Conservation (phyloP, 1,140 invertebrate genomes). For the Meloidogyne floridensis region DNA sequence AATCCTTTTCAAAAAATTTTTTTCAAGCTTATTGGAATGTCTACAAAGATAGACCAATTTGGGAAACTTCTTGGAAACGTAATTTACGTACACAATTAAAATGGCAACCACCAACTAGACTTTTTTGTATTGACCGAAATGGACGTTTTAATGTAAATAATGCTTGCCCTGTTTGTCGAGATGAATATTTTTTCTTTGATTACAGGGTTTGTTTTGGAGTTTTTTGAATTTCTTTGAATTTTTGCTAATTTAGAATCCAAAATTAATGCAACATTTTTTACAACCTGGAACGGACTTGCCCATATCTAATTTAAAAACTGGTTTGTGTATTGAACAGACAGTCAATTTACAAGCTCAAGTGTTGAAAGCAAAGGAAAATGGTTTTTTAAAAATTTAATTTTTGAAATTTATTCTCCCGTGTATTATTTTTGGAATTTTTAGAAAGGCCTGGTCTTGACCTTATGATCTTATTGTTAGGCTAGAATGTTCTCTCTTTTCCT, state of each 20-base stretch:
- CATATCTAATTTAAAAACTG: slow-evolving; percentile 54
- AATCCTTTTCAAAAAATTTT: neutral
- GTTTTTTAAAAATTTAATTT: slow-evolving; percentile 29
- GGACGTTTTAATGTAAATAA: slow-evolving; percentile 62
- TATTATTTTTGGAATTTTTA: neutral
- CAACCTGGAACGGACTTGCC: slow-evolving; percentile 58
- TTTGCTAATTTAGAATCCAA: slow-evolving; percentile 60
- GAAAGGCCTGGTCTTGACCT: neutral
- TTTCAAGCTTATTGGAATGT: slow-evolving; percentile 58
- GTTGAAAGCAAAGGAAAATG: slow-evolving; percentile 62
- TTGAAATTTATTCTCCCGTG: neutral
- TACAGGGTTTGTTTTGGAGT: slow-evolving; percentile 49
- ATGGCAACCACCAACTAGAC: slow-evolving; percentile 56
- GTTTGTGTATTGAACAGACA: slow-evolving; percentile 63
- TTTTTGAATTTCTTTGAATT: neutral
- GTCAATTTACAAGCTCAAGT: slow-evolving; percentile 55
- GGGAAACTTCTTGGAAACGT: slow-evolving; percentile 52
- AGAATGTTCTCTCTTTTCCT: too few relatives aligned
- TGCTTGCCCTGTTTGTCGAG: slow-evolving; percentile 62
- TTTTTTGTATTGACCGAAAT: slow-evolving; percentile 63
- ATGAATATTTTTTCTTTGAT: slow-evolving; percentile 65
- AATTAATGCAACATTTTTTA: slow-evolving; percentile 62
- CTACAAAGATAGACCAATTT: slow-evolving; percentile 61
- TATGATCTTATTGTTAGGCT: too few relatives aligned
- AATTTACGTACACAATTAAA: slow-evolving; percentile 53